Evolutionary conservation across 2,797 vertebrate species (phyloP).

Genomic region (Dipus sagitta): DNA sequence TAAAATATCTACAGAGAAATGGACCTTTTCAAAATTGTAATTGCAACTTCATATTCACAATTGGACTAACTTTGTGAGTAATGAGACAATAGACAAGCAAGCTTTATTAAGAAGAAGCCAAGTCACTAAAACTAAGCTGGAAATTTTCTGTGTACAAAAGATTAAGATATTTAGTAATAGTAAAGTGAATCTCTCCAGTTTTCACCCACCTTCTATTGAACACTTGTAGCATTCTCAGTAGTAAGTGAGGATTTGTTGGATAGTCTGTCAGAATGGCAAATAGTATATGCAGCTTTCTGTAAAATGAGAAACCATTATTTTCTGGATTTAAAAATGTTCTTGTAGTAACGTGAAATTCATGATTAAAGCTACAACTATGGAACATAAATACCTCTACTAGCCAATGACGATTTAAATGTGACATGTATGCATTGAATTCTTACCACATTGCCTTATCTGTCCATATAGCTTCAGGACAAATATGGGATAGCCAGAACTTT

Average conservation of each 20-base stretch:
- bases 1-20: background rate
- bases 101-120: background rate
- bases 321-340: background rate
- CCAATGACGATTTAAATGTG: background rate
- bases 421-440: background rate
- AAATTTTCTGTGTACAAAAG: slow-evolving; percentile 12
- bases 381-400: background rate
- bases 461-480: background rate
- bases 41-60: background rate
- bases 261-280: background rate
- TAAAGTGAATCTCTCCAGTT: background rate
- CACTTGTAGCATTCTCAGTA: background rate
- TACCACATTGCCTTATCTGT: background rate
- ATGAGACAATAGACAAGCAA: background rate
- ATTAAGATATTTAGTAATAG: background rate
- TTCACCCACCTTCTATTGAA: background rate
- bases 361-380: background rate
- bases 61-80: background rate
- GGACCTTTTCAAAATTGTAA: background rate
- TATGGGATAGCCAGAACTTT: background rate
- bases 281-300: background rate
- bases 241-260: background rate
- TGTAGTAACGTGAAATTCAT: background rate
- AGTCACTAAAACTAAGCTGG: slow-evolving; percentile 34
- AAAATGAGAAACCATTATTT: slow-evolving; percentile 25